Conservation (phyloP, 2,797 vertebrate genomes). For the Chromobotia macracanthus region DNA sequence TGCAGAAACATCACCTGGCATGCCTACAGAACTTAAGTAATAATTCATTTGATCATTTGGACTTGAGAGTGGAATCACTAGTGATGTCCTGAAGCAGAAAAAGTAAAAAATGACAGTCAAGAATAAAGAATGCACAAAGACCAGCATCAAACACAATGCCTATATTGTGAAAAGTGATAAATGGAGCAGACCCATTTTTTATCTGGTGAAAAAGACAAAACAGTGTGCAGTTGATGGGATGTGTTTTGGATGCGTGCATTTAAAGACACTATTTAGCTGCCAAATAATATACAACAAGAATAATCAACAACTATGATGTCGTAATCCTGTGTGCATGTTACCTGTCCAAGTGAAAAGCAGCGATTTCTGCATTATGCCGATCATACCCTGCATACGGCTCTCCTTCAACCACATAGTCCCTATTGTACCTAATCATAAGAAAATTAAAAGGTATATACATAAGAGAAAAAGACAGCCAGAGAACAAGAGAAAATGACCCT, state of each 20-base stretch:
- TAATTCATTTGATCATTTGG: too few relatives aligned
- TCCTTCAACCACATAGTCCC: conserved; percentile 93
- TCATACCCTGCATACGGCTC: conserved; percentile 97
- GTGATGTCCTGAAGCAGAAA: too few relatives aligned
- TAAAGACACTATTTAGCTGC: background rate
- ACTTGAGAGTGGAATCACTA: too few relatives aligned
- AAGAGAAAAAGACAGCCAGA: background rate
- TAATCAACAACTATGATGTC: background rate
- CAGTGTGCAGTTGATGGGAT: too few relatives aligned
- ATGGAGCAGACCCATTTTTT: too few relatives aligned
- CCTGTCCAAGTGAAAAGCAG: conserved; percentile 90
- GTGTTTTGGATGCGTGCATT: background rate
- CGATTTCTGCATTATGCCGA: conserved; percentile 95
- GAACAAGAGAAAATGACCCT: background rate
- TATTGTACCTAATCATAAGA: conserved; percentile 83
- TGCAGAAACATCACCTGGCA: too few relatives aligned
- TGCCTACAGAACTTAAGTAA: too few relatives aligned
- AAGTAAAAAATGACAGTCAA: too few relatives aligned
- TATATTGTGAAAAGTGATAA: too few relatives aligned
- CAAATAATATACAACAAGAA: background rate
- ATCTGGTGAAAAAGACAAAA: too few relatives aligned
- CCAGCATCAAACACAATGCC: too few relatives aligned
- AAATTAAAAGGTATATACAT: background rate
- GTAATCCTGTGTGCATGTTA: background rate
- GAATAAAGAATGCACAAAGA: too few relatives aligned